A percentile compares a stretch with the other conserved stretches of the same genome.
phyloP scores from a whole-genome alignment of 2,888 invertebrate species.

The Spisula subtruncata region DNA sequence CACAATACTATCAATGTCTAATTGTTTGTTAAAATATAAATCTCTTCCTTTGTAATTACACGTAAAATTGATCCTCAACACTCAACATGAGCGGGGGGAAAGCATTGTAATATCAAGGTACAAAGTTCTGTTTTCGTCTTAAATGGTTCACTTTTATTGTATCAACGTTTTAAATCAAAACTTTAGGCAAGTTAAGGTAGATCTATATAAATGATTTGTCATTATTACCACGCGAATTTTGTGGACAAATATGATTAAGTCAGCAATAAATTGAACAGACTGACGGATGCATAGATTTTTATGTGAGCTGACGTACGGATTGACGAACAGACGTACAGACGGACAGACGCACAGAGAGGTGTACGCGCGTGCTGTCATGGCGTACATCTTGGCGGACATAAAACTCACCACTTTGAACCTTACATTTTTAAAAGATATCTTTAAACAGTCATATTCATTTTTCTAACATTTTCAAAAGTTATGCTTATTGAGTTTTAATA shows the following conservation, averaged over 20 bases:
- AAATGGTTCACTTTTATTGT: neutral
- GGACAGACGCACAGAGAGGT: too few relatives aligned
- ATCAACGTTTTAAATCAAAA: neutral
- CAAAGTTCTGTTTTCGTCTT: neutral
- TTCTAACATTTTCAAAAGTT: neutral
- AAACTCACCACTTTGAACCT: too few relatives aligned
- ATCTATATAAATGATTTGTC: too few relatives aligned
- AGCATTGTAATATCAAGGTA: neutral
- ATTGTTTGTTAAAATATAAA: slow-evolving; percentile 5
- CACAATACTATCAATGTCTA: neutral
- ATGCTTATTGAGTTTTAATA: neutral
- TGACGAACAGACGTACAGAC: too few relatives aligned
- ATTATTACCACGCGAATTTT: too few relatives aligned
- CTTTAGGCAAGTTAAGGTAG: too few relatives aligned
- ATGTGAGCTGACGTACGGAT: too few relatives aligned
- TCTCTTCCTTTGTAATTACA: slow-evolving; percentile 9
- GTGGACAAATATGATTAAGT: too few relatives aligned
- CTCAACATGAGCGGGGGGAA: neutral
- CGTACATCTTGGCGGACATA: too few relatives aligned
- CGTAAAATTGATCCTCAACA: neutral
- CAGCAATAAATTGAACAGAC: neutral
- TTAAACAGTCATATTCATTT: neutral
- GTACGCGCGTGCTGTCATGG: too few relatives aligned
- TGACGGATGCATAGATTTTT: neutral
- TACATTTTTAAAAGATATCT: too few relatives aligned